Evolutionary conservation across 2,888 invertebrate genomes (phyloP), one percentile per base, ranked within the genome.

Genomic region (Amphimallon solstitiale): DNA sequence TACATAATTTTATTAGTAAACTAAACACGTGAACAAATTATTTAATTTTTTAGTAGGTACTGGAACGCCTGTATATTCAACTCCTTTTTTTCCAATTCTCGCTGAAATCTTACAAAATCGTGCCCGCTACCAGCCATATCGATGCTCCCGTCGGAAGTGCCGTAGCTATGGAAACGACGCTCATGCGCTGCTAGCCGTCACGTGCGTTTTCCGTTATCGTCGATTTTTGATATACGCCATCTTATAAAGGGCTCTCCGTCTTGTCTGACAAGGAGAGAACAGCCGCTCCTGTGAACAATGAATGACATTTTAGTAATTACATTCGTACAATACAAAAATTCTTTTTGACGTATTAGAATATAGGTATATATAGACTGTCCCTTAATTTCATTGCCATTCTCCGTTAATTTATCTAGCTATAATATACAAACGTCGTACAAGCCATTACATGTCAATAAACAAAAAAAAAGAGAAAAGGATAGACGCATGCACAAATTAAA

Each of bases 141-240:
- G 81, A 81, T 80, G 79, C 77, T 79, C 77, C 78, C 79, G 78
- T 78, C 79, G 80, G 78, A 79, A 80, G 80, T 78, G 76, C 75
- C 75, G 76, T 78, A 71, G 67, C 80, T 78, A 78, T 79, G 74
- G 79, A 68, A 73, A 79, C 79, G 75, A 73, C 76, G 77, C 77
- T 78, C 78, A 79, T 78, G 75, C 75, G 72, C 75, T 61, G 14
- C 54, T 34, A 12, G 72, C 73, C 70, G 71, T 73, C 79, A 80
- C 81, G 79, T 79, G 79, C 78, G 74, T 63, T 56, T 54, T 63
- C 62, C 56, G 66, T 54, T 62, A 66, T 63, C 66, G 66, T 66
- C 66, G 66, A 66, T 71, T 82, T 83, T 82, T 82, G 82, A 82
- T 82, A 78, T 82, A 82, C 82, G 82, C 83, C 82, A 83, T 82